These are phyloP conservation scores for Benthosema pterotum DNA, from an alignment of 2,797 vertebrate genomes.

Conservation along the genomic window DNA sequence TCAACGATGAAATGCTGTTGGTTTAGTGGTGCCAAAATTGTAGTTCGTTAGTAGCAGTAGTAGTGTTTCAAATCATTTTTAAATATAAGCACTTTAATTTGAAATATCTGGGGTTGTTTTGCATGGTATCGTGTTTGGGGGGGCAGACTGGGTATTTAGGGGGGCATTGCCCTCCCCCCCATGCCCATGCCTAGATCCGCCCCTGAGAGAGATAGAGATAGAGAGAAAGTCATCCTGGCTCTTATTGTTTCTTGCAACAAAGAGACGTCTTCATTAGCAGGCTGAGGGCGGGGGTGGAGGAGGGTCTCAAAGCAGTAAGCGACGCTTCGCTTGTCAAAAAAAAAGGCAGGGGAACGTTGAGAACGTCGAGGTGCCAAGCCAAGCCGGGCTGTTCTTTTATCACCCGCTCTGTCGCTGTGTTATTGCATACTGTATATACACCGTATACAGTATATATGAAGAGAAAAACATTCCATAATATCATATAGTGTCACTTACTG, in stretches of 20 bases:
- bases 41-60: too few relatives aligned
- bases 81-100: too few relatives aligned
- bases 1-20: too few relatives aligned
- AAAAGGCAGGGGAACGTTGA: slow-evolving; percentile 41
- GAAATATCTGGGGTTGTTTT: too few relatives aligned
- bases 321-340: slow-evolving; percentile 46
- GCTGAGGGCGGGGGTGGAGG: slow-evolving; percentile 65
- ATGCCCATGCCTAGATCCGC: too few relatives aligned
- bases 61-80: too few relatives aligned
- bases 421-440: neutral
- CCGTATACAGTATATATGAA: too few relatives aligned
- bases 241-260: slow-evolving; percentile 81
- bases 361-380: slow-evolving; percentile 65
- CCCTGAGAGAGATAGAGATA: neutral
- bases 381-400: slow-evolving; percentile 77
- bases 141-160: too few relatives aligned
- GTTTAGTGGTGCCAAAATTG: too few relatives aligned
- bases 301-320: slow-evolving; percentile 58
- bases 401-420: slow-evolving; percentile 60
- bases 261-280: slow-evolving; percentile 78
- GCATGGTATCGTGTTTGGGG: too few relatives aligned
- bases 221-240: slow-evolving; percentile 66
- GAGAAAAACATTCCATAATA: slow-evolving; percentile 43
- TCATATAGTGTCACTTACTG: slow-evolving; percentile 41
- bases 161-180: too few relatives aligned